phyloP scores from a whole-genome alignment of 1,140 invertebrate genomes.

The Drosophila quadrilineata region DNA sequence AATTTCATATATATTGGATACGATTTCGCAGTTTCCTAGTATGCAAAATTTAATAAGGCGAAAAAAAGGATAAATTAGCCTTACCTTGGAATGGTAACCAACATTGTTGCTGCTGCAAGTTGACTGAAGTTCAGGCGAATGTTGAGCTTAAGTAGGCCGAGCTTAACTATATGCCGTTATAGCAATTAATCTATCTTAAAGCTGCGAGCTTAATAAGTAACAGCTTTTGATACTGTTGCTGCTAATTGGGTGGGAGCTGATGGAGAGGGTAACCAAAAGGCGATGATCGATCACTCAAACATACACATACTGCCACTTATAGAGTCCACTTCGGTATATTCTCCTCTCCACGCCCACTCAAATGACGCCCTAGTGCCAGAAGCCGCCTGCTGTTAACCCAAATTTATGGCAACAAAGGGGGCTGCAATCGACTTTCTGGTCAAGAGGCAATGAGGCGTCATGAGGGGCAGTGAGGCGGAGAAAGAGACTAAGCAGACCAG shows the following conservation, averaged over 20 bases:
- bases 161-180: background rate
- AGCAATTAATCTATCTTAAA: conserved; percentile 1
- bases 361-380: background rate
- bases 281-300: conserved; percentile 10
- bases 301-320: background rate
- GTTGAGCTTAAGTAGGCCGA: too few species aligned
- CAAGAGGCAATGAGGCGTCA: conserved; percentile 18
- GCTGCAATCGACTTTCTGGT: conserved; percentile 16
- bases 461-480: background rate
- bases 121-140: too few species aligned
- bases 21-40: too few species aligned
- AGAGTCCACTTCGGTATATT: background rate
- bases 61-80: too few species aligned
- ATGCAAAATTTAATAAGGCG: too few species aligned
- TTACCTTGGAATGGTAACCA: too few species aligned
- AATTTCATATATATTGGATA: too few species aligned
- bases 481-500: conserved; percentile 8
- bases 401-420: conserved; percentile 72
- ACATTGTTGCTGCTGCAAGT: too few species aligned
- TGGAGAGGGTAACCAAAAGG: background rate
- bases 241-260: background rate
- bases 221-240: background rate
- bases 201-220: too few species aligned
- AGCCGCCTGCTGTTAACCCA: conserved; percentile 51
- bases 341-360: background rate